Base-by-base conservation (phyloP, 2,113 vertebrate species). In the Dicrurus megarhynchus region DNA sequence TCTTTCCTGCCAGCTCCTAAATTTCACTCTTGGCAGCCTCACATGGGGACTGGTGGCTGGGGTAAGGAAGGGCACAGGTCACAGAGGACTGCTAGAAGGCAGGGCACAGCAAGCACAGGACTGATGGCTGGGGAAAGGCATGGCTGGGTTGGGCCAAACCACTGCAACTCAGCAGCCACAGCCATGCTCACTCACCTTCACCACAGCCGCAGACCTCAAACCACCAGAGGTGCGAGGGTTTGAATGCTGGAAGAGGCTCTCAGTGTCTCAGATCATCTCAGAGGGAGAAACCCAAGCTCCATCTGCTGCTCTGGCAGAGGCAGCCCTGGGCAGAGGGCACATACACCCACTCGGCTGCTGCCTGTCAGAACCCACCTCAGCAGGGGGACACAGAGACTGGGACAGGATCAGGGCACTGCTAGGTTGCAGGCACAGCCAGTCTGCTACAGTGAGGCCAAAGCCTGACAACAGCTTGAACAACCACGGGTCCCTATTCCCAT, bases 281-380 rank as follows among this genome's bases (percentile, higher is more conserved):
- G 41, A 64, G 30, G 35, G 49, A 1, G 3, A 69, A 60, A 13
- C 37, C 44, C 44, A 35, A 46, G 67, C 56, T 71, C 52, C 16
- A 22, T n/a, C 46, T 81, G 79, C 87, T n/a, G 61, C 15, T 79
- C 32, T 41, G 26, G 87, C 41, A 47, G 33, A 0, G 1, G 84
- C 53, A 73, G 77, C 59, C 35, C 77, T 1, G 0, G 30, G 47
- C 73, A 89, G 39, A 71, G 19, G 18, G 33, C 39, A 19, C 1
- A 0, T 5, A 13, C 0, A 0, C 30, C 47, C 1, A 8, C 49
- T 27, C 3, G 0, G 64, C 49, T 52, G 70, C 33, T 57, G 37
- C 23, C 57, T 49, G 81, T 84, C 47, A 53, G 80, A 69, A 6
- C 46, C 14, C 37, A 1, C 19, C 35, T 23, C 3, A 5, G 55